phyloP scores from a whole-genome alignment of 2,888 invertebrate species.

The Dryadula phaetusa region DNA sequence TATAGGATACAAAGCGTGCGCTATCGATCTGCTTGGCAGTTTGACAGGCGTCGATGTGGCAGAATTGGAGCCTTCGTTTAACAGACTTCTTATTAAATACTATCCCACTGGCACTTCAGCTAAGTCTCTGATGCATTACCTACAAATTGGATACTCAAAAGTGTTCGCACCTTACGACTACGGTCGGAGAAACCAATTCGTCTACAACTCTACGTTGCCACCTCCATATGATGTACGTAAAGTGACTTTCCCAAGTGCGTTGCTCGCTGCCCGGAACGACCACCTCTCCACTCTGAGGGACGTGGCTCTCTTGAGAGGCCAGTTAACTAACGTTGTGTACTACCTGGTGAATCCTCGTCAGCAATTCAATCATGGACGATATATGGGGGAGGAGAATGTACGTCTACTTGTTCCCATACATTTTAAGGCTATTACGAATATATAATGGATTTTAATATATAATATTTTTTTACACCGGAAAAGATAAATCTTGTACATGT shows the following conservation, averaged over 20 bases:
- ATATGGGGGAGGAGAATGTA: constrained; percentile 46
- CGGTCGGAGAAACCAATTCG: constrained; percentile 51
- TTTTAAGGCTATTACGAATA: constrained; percentile 35
- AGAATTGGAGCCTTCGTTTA: constrained; percentile 48
- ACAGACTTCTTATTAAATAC: constrained; percentile 45
- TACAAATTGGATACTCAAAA: constrained; percentile 50
- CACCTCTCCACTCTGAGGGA: constrained; percentile 54
- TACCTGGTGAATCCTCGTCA: constrained; percentile 37
- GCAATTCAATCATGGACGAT: constrained; percentile 50
- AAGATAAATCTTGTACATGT: neutral
- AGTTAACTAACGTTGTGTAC: constrained; percentile 53
- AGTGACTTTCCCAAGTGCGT: constrained; percentile 52
- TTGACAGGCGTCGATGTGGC: constrained; percentile 45
- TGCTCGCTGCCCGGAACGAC: constrained; percentile 57
- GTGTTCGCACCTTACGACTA: constrained; percentile 57
- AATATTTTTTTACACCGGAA: neutral
- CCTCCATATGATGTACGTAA: constrained; percentile 58
- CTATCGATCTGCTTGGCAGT: constrained; percentile 25
- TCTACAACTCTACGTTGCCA: constrained; percentile 51
- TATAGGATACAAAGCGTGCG: constrained; percentile 40
- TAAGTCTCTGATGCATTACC: constrained; percentile 54
- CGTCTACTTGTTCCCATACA: constrained; percentile 45
- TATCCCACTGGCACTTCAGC: constrained; percentile 56
- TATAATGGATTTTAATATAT: constrained; percentile 25
- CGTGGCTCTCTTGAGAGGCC: constrained; percentile 46